Conservation (phyloP, 2,113 vertebrate species). For the Burhinus oedicnemus region DNA sequence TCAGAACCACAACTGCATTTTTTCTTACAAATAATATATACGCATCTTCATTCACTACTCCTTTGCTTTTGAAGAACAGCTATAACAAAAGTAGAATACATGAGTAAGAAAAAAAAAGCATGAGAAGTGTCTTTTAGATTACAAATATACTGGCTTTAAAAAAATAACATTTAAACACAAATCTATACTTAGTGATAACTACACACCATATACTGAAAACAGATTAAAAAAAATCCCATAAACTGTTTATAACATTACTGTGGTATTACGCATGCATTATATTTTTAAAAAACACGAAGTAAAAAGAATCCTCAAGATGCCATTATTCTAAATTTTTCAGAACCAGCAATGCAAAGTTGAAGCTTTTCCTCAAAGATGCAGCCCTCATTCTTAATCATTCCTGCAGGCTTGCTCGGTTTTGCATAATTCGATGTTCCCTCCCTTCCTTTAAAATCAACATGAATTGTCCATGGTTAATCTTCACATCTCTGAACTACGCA, state of each 20-base stretch:
- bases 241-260: not conserved
- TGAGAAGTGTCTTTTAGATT: not conserved
- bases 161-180: not conserved
- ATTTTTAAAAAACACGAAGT: not conserved
- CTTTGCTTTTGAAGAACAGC: constrained; percentile 95
- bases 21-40: constrained; percentile 94
- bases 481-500: constrained; percentile 12
- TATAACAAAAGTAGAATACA: constrained; percentile 59
- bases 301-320: not conserved
- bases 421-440: not conserved
- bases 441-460: not conserved
- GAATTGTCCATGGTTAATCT: not conserved
- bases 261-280: not conserved
- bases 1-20: constrained; percentile 95
- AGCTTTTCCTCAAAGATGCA: not conserved
- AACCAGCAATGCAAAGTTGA: not conserved
- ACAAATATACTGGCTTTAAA: not conserved
- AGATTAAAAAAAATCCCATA: not conserved
- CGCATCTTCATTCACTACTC: constrained; percentile 91
- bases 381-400: not conserved
- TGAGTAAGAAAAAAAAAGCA: not conserved
- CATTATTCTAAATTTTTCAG: not conserved
- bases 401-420: not conserved
- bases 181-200: not conserved
- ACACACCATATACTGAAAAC: not conserved